Base-by-base conservation (phyloP, 1,140 invertebrate genomes). In the Holotrichia oblita region DNA sequence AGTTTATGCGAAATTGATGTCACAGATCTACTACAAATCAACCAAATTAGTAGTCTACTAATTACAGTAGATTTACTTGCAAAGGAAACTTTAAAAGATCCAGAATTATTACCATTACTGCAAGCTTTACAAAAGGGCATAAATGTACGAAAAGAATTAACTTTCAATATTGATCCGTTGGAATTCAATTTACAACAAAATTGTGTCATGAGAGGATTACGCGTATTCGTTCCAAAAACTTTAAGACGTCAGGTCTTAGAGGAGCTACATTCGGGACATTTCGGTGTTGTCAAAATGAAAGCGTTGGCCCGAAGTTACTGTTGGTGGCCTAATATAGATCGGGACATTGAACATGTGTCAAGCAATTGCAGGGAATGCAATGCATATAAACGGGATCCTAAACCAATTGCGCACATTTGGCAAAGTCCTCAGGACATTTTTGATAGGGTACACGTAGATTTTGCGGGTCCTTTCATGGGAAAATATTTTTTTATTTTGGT, bases 371-470 rank as follows among this genome's bases (percentile, higher is more conserved):
- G 44, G 22, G 74, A 69, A n/a, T 81, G 80, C 73, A 55, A 77
- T 27, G 24, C 61, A 41, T 74, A 79, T 17, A 69, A 40, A 74
- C 84, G 84, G 48, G 48, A 73, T 44, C 81, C 78, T 61, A 74
- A 20, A 40, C 79, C 41, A 81, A 55, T 48, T 27, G 77, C 83
- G 40, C 80, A 84, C 40, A 40, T 73, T 73, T 87, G 84, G 83
- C 69, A 81, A 27, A 83, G 81, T 77, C 82, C 83, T 3, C 22
- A 76, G 6, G 79, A 80, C 9, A 81, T 81, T 2, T 85, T 82
- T 69, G n/a, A 83, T 34, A 55, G 83, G 10, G 55, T 87, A 10
- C 85, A 86, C 77, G 75, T 81, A 7, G 84, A 87, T 81, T 84
- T 84, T 79, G 79, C 81, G 44, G 84, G 84, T 10, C 84, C 84